Evolutionary conservation across 2,113 vertebrate species (phyloP).

Genomic region (Callorhinus ursinus): DNA sequence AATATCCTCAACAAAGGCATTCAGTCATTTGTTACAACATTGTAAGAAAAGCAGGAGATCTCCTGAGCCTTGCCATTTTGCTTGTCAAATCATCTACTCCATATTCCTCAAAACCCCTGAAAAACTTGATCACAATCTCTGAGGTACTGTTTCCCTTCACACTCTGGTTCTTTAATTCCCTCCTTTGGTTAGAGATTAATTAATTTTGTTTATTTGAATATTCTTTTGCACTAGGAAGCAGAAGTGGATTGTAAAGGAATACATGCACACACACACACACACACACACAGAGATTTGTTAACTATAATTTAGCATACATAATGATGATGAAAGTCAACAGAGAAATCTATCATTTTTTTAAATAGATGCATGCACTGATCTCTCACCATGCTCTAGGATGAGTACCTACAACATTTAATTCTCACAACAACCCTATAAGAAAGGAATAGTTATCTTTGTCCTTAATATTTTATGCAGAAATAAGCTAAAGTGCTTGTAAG

Average conservation of each 20-base stretch:
- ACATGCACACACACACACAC: not conserved
- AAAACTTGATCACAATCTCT: not conserved
- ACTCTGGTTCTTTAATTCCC: not conserved
- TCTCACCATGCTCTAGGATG: not conserved
- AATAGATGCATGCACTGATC: not conserved
- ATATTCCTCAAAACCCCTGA: not conserved
- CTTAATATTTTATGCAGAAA: not conserved
- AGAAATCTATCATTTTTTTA: not conserved
- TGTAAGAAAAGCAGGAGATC: not conserved
- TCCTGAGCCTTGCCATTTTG: not conserved
- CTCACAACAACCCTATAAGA: not conserved
- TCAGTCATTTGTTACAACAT: not conserved
- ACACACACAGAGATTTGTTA: not conserved
- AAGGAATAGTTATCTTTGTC: not conserved
- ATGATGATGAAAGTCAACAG: not conserved
- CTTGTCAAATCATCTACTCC: not conserved
- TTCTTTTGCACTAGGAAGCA: not conserved
- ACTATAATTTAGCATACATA: not conserved
- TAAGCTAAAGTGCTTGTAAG: not conserved
- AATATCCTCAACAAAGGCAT: not conserved
- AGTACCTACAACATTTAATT: not conserved
- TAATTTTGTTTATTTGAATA: conserved; percentile 29
- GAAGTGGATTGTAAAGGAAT: not conserved
- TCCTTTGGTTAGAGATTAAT: not conserved
- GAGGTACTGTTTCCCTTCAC: not conserved